These are phyloP conservation scores for Lagodon rhomboides DNA, from an alignment of 2,797 vertebrate genomes.

Conservation along the genomic window DNA sequence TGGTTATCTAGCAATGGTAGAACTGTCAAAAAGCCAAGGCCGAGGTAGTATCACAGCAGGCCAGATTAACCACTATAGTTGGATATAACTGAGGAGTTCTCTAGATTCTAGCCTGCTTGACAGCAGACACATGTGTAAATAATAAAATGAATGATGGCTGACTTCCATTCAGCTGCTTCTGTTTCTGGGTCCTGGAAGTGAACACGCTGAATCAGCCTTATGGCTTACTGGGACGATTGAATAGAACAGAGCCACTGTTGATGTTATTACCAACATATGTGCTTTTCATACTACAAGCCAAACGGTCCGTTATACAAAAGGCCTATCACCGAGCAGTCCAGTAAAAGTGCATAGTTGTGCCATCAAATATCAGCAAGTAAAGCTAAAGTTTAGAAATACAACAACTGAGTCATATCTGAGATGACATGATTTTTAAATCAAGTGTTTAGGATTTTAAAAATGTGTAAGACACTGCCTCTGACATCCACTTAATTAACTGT, in stretches of 20 bases:
- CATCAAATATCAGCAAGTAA: neutral
- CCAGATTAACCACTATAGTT: neutral
- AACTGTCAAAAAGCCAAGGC: neutral
- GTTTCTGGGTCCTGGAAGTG: constrained; percentile 2
- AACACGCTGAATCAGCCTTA: neutral
- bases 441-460: too few species aligned
- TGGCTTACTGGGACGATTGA: constrained; percentile 7
- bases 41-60: neutral
- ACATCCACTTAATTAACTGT: too few species aligned
- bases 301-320: constrained; percentile 10
- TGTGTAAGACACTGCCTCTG: too few species aligned
- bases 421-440: neutral
- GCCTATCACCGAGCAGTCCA: neutral
- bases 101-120: neutral
- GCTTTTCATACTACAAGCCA: constrained; percentile 6
- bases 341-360: neutral
- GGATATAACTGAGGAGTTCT: too few species aligned
- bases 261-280: constrained; percentile 30
- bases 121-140: neutral
- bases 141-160: constrained; percentile 2
- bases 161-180: constrained; percentile 17
- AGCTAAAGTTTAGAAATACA: neutral
- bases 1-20: neutral
- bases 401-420: neutral
- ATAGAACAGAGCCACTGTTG: constrained; percentile 7